Evolutionary conservation across 1,140 invertebrate species (phyloP), one percentile per base, ranked within the genome.

Genomic region (Cecropterus lyciades): DNA sequence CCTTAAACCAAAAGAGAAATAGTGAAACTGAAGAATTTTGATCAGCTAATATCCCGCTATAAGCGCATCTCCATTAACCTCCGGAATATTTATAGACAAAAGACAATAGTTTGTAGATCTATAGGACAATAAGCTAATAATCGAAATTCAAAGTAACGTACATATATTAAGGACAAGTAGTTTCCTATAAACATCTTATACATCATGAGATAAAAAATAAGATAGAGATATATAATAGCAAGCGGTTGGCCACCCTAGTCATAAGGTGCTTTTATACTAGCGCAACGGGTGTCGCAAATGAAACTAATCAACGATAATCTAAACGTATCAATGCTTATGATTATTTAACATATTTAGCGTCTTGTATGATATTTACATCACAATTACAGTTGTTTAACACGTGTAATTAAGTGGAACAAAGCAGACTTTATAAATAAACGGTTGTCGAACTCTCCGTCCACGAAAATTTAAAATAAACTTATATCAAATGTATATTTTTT

Each of bases 211-310:
- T n/a, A n/a, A n/a, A n/a, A n/a, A n/a, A n/a, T n/a, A n/a, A n/a
- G n/a, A n/a, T n/a, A n/a, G n/a, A n/a, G n/a, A n/a, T n/a, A n/a
- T n/a, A n/a, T n/a, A n/a, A n/a, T n/a, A 37, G 33, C 33, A 11
- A 1, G 33, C 11, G 33, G 33, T 37, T 11, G 33, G 33, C 33
- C 11, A 37, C 33, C 33, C 33, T 37, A 37, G 11, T 37, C 33
- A n/a, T 55, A 42, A 48, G 57, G 57, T 60, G 57, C 57, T 60
- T 60, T 24, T 20, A 20, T 20, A 48, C 20, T 60, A 60, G 57
- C 57, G 27, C 10, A 60, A 60, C 30, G 24, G 17, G 15, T 20
- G 57, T 60, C 57, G 57, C 45, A 49, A 60, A 60, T 7, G 10
- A 27, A 49, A 48, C 15, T 14, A 60, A 46, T 46, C 56, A 37